phyloP scores from a whole-genome alignment of 2,888 invertebrate species.

The Pterostichus niger region DNA sequence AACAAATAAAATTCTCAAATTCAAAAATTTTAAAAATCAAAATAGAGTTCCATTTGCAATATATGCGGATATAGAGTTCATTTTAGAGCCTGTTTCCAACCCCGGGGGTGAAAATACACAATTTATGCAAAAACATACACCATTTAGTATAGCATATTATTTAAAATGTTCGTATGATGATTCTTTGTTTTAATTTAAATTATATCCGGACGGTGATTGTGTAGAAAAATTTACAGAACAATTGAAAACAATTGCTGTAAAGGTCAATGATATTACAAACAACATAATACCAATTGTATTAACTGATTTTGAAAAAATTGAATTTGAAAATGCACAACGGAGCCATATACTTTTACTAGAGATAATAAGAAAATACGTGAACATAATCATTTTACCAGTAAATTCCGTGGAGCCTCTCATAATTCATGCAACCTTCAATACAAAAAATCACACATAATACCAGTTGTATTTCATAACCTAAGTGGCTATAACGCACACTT shows the following conservation, averaged over 20 bases:
- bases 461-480: slow-evolving; percentile 71
- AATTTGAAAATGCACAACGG: slow-evolving; percentile 55
- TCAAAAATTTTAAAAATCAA: slow-evolving; percentile 64
- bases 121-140: slow-evolving; percentile 63
- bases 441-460: slow-evolving; percentile 67
- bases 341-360: slow-evolving; percentile 68
- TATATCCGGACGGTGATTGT: neutral
- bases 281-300: slow-evolving; percentile 56
- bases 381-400: slow-evolving; percentile 68
- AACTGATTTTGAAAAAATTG: slow-evolving; percentile 41
- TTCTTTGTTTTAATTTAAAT: slow-evolving; percentile 63
- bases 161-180: slow-evolving; percentile 68
- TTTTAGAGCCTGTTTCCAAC: slow-evolving; percentile 55
- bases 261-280: slow-evolving; percentile 47
- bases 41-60: slow-evolving; percentile 67
- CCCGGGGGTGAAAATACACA: neutral
- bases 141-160: slow-evolving; percentile 68
- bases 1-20: slow-evolving; percentile 65
- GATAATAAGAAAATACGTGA: slow-evolving; percentile 65
- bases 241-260: slow-evolving; percentile 47
- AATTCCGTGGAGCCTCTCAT: slow-evolving; percentile 69
- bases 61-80: slow-evolving; percentile 68
- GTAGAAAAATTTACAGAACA: slow-evolving; percentile 40
- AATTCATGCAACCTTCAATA: slow-evolving; percentile 70
- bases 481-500: slow-evolving; percentile 71